These are phyloP conservation scores for Hirudo medicinalis DNA, from an alignment of 1,140 invertebrate genomes.

Conservation along the genomic window DNA sequence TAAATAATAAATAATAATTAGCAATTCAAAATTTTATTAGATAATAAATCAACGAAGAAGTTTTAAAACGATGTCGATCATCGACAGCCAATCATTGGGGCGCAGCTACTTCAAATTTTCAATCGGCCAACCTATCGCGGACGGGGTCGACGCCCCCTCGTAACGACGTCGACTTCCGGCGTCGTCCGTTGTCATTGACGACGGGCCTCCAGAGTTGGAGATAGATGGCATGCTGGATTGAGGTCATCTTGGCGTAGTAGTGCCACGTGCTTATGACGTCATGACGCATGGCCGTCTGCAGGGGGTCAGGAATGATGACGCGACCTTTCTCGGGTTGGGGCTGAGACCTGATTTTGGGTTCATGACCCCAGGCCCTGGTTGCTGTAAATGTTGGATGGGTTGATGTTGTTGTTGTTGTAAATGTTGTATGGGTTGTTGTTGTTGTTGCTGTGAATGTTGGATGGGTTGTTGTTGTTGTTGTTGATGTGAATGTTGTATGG, in stretches of 20 bases:
- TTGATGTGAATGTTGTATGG: too few species aligned
- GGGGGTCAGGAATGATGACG: conserved; percentile 21
- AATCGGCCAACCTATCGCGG: background rate
- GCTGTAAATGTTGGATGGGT: conserved; percentile 11
- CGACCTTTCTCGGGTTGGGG: background rate
- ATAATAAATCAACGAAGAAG: background rate
- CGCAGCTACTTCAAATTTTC: background rate
- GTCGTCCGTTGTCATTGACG: background rate
- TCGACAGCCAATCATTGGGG: background rate
- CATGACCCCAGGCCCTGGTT: conserved; percentile 21
- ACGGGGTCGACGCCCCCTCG: background rate
- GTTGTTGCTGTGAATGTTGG: too few species aligned
- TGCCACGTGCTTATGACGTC: conserved; percentile 20
- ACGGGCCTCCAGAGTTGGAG: conserved; percentile 14
- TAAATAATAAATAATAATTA: background rate
- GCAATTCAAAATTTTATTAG: background rate
- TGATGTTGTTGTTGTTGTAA: too few species aligned
- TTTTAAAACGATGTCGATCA: background rate
- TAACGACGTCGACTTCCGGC: background rate
- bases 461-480: too few species aligned
- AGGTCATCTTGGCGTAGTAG: conserved; percentile 22
- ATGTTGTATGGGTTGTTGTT: too few species aligned
- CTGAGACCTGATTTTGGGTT: conserved; percentile 19
- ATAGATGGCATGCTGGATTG: conserved; percentile 18
- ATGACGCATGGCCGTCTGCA: conserved; percentile 16